Conservation (phyloP, 2,113 vertebrate genomes). For the Donacobius atricapilla region DNA sequence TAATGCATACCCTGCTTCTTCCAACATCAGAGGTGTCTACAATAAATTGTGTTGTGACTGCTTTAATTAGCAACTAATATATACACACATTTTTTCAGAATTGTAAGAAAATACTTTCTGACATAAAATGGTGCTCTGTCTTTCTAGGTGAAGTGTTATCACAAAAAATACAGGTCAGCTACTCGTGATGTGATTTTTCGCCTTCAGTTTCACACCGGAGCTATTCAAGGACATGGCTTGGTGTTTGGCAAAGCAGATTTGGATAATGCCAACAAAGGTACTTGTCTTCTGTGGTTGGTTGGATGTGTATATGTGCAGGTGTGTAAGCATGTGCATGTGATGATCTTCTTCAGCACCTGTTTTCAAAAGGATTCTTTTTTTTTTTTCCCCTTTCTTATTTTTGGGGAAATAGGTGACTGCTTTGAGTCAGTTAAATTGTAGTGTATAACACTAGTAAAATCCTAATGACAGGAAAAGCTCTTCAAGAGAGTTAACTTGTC, state of each 20-base stretch:
- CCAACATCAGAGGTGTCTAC: background rate
- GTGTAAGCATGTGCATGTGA: background rate
- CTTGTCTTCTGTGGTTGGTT: background rate
- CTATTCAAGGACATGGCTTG: slow-evolving; percentile 82
- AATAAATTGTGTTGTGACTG: background rate
- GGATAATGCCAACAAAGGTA: slow-evolving; percentile 88
- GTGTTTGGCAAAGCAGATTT: slow-evolving; percentile 90
- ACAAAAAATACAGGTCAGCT: slow-evolving; percentile 81
- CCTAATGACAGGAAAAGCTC: background rate
- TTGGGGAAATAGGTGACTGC: background rate
- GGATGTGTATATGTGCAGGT: accelerated
- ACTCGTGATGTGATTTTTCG: slow-evolving; percentile 86
- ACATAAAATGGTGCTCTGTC: background rate
- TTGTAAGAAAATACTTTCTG: background rate
- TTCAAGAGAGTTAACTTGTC: background rate
- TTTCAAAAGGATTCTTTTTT: background rate
- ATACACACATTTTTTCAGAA: background rate
- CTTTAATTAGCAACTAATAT: background rate
- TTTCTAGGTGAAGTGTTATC: slow-evolving; percentile 90
- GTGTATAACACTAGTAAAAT: background rate
- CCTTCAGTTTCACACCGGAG: slow-evolving; percentile 94
- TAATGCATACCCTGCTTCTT: background rate
- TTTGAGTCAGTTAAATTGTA: background rate
- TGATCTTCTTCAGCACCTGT: background rate
- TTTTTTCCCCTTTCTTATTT: background rate